Conservation (phyloP, 2,797 vertebrate genomes). For the Girardinus metallicus region DNA sequence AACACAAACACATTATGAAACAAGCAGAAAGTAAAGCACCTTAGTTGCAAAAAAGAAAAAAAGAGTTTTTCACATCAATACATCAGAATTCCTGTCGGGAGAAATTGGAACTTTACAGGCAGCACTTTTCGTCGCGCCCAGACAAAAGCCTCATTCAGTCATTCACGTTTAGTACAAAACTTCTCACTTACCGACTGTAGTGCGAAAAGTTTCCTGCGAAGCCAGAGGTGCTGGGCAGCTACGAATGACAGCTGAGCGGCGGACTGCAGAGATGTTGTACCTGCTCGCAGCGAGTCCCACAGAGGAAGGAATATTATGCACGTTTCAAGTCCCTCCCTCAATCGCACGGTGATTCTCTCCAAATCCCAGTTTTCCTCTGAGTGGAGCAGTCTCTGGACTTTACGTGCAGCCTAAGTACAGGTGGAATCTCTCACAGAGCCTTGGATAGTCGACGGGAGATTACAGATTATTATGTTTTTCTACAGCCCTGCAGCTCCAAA, state of each 20-base stretch:
- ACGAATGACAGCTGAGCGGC: slow-evolving; percentile 71
- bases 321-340: slow-evolving; percentile 81
- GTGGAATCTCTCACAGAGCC: slow-evolving; percentile 41
- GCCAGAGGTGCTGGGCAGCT: slow-evolving; percentile 53
- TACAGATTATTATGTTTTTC: not conserved
- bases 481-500: not conserved
- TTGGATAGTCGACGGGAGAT: not conserved
- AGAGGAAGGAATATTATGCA: slow-evolving; percentile 77
- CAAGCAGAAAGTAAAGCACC: slow-evolving; percentile 21
- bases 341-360: slow-evolving; percentile 72
- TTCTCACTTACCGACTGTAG: slow-evolving; percentile 69
- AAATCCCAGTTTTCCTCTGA: slow-evolving; percentile 53
- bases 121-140: not conserved
- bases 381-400: slow-evolving; percentile 30
- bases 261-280: slow-evolving; percentile 78
- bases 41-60: slow-evolving; percentile 5
- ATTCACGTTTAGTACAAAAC: slow-evolving; percentile 25
- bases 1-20: not conserved
- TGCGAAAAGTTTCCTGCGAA: slow-evolving; percentile 66
- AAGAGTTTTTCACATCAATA: slow-evolving; percentile 12
- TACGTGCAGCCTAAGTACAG: slow-evolving; percentile 39
- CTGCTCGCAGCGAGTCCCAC: slow-evolving; percentile 75
- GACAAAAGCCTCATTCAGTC: not conserved
- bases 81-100: slow-evolving; percentile 48
- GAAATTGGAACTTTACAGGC: slow-evolving; percentile 52